Conservation (phyloP, 2,797 vertebrate species). For the Melanotaenia pygmaea region DNA sequence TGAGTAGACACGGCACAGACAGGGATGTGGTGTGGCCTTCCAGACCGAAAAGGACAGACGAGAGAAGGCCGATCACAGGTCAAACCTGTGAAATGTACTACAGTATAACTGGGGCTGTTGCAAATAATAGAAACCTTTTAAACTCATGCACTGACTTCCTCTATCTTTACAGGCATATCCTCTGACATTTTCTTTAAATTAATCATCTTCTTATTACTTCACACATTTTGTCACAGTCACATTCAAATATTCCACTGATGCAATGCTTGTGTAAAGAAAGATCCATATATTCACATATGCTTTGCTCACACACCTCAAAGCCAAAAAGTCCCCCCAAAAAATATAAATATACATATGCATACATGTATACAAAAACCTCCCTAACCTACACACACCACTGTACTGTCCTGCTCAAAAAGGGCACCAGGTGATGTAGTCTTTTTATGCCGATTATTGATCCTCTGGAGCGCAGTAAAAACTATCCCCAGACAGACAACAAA, state of each 20-base stretch:
- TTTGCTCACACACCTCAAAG: neutral
- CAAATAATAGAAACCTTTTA: neutral
- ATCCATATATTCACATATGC: neutral
- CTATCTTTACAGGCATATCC: constrained; percentile 15
- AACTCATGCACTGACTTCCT: constrained; percentile 38
- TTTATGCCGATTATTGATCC: constrained; percentile 97
- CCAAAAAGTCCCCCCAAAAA: neutral
- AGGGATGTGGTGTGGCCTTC: constrained; percentile 51
- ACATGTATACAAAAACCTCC: constrained; percentile 6
- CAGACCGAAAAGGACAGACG: constrained; percentile 37
- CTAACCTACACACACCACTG: constrained; percentile 65
- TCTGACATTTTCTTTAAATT: neutral
- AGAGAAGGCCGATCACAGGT: constrained; percentile 35
- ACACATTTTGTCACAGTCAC: neutral
- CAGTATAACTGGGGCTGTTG: constrained; percentile 1
- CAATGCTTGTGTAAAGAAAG: neutral
- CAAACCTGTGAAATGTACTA: constrained; percentile 28
- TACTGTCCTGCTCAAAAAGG: constrained; percentile 86
- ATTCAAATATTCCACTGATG: neutral
- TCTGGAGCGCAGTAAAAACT: constrained; percentile 93
- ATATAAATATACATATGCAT: constrained; percentile 2
- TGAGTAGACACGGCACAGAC: constrained; percentile 52
- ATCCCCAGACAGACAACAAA: constrained; percentile 98
- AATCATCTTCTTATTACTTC: constrained; percentile 27
- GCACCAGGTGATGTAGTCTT: constrained; percentile 89